Conservation (phyloP, 2,113 vertebrate species). For the Xiphias gladius region DNA sequence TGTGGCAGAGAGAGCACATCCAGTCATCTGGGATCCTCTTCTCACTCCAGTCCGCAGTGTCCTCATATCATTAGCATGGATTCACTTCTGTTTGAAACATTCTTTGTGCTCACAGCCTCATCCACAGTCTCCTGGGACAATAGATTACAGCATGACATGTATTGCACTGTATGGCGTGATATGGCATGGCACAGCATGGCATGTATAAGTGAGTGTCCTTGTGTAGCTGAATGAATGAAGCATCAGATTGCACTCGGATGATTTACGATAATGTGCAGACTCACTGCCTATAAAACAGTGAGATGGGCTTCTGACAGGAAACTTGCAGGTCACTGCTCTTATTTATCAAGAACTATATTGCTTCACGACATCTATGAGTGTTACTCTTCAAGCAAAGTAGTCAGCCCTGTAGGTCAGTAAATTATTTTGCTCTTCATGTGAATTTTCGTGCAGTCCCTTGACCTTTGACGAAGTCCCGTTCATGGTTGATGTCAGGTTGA, state of each 20-base stretch:
- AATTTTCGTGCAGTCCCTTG: neutral
- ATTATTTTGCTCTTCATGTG: neutral
- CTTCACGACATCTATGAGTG: slow-evolving; percentile 36
- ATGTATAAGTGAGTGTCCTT: slow-evolving; percentile 15
- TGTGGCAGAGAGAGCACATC: slow-evolving; percentile 26
- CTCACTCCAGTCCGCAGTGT: neutral
- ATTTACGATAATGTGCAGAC: slow-evolving; percentile 61
- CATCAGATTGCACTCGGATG: slow-evolving; percentile 34
- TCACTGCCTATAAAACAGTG: slow-evolving; percentile 41
- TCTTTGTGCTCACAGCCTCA: slow-evolving; percentile 18
- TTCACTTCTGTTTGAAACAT: slow-evolving; percentile 29
- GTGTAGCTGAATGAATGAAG: slow-evolving; percentile 32
- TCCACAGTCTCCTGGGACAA: slow-evolving; percentile 7
- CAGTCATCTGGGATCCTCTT: slow-evolving; percentile 41
- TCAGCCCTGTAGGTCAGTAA: neutral
- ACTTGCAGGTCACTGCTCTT: slow-evolving; percentile 58
- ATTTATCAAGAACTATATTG: slow-evolving; percentile 56
- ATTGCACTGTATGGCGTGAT: neutral
- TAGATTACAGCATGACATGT: neutral
- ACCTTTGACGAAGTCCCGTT: neutral
- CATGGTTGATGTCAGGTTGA: neutral
- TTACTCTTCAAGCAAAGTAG: slow-evolving; percentile 27
- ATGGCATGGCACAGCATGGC: neutral
- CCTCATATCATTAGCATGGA: slow-evolving; percentile 42
- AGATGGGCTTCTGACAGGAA: slow-evolving; percentile 55